Evolutionary conservation across 2,113 vertebrate genomes (phyloP).

Genomic region (Coptodon rendalli): DNA sequence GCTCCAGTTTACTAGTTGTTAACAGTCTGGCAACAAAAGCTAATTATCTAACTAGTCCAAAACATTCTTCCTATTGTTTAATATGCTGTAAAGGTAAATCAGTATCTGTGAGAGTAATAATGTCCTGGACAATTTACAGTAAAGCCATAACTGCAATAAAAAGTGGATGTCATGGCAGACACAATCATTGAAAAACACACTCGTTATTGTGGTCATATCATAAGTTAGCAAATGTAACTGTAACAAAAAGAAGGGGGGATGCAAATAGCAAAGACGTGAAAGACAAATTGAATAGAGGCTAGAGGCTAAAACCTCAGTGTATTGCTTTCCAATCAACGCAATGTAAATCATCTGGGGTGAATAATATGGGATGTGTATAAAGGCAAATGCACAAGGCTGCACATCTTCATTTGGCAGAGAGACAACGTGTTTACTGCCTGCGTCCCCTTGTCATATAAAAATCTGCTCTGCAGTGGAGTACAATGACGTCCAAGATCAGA

Average conservation of each 20-base stretch:
- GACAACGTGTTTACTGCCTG: slow-evolving; percentile 12
- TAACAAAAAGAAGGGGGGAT: background rate
- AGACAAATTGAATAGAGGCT: background rate
- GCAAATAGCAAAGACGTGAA: background rate
- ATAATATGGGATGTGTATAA: background rate
- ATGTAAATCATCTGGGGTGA: slow-evolving; percentile 20
- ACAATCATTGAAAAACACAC: background rate
- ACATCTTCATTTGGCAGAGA: slow-evolving; percentile 24
- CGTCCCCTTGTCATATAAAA: slow-evolving; percentile 26
- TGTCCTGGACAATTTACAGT: background rate
- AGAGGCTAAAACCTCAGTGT: slow-evolving; percentile 5
- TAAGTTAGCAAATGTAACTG: background rate
- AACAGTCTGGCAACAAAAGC: background rate
- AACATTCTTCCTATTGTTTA: background rate
- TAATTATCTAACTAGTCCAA: background rate
- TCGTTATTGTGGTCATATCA: background rate
- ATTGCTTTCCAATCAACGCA: slow-evolving; percentile 27
- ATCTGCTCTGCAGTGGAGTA: background rate
- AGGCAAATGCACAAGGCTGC: background rate
- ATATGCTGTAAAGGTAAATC: background rate
- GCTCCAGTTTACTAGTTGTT: accelerated
- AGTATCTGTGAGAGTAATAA: background rate
- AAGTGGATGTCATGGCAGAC: background rate
- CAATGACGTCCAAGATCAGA: slow-evolving; percentile 14
- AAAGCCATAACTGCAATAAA: background rate